Evolutionary conservation across 2,113 vertebrate genomes (phyloP), one percentile per base, ranked within the genome.

Genomic region (Aphyosemion australe): DNA sequence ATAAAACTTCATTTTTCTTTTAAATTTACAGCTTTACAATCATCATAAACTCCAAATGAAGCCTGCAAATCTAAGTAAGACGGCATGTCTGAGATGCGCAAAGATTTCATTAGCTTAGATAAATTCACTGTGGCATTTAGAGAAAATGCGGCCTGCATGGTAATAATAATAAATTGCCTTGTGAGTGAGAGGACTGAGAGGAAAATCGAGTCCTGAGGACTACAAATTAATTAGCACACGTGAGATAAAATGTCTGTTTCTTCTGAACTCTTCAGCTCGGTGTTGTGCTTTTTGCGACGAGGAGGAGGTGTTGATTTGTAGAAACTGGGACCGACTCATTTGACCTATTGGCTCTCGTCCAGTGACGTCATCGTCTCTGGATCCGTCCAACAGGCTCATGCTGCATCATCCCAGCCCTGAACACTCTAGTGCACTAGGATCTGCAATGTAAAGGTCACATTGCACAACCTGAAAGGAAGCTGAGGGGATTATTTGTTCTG

Each of bases 121-220:
- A 61, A 84, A 88, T 85, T 52, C 69, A 78, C 67, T 73, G 60
- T 80, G 80, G 81, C 79, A 84, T 82, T 90, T 84, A 69, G 60
- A 71, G 56, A 48, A 69, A 87, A 72, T 32, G 19, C 18, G 14
- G 66, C 66, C 56, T 71, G 64, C 58, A 75, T 78, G 71, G 71
- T 76, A 80, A 76, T 76, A 76, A 78, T 60, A 87, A 82, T 74
- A 61, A 70, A 78, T 52, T 80, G 65, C 54, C 47, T 68, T 47
- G 46, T 21, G 62, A 80, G 70, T 48, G 32, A 48, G 41, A 12
- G 41, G 12, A 13, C 41, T 42, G 69, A 74, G 66, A 58, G 65
- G 64, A 55, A 64, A 64, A 65, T n/a, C 0, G 12, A 62, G 67
- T 63, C 53, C 67, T 8, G 32, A 65, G 65, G 18, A 74, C 32